Conservation (phyloP, 2,797 vertebrate genomes). For the Argentina silus region DNA sequence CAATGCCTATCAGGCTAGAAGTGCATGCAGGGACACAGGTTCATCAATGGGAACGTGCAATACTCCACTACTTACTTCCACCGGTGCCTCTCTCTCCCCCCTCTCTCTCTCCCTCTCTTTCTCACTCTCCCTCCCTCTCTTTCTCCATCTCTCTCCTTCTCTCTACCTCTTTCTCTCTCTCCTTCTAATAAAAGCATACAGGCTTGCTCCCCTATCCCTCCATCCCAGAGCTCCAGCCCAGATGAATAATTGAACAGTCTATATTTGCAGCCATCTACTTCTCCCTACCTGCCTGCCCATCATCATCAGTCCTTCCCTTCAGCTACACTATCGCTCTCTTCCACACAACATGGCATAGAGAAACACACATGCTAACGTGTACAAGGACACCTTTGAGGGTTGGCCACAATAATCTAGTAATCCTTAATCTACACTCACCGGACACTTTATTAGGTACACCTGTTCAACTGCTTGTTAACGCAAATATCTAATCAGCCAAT, state of each 20-base stretch:
- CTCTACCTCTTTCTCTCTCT: constrained; percentile 59
- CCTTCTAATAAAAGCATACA: constrained; percentile 57
- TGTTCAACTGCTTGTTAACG: no score
- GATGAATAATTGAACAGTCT: constrained; percentile 77
- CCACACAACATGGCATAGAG: no score
- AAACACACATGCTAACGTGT: no score
- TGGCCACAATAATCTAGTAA: no score
- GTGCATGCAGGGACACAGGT: constrained; percentile 1
- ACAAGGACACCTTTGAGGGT: no score
- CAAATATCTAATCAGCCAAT: no score
- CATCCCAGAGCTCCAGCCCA: constrained; percentile 65
- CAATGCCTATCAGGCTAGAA: not conserved
- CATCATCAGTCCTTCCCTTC: not conserved
- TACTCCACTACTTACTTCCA: not conserved
- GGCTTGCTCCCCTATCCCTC: constrained; percentile 60
- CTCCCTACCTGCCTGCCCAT: constrained; percentile 31
- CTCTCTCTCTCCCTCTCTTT: constrained; percentile 2
- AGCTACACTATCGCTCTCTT: constrained; percentile 27
- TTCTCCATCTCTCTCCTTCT: constrained; percentile 26
- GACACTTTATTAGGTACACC: no score
- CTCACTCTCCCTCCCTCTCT: not conserved
- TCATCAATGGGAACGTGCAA: not conserved
- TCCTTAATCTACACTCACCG: no score
- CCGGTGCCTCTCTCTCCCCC: constrained; percentile 10
- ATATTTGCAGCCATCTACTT: constrained; percentile 74